Evolutionary conservation across 1,140 invertebrate genomes (phyloP), one percentile per base, ranked within the genome.

Genomic region (Vollenhovia emeryi): DNA sequence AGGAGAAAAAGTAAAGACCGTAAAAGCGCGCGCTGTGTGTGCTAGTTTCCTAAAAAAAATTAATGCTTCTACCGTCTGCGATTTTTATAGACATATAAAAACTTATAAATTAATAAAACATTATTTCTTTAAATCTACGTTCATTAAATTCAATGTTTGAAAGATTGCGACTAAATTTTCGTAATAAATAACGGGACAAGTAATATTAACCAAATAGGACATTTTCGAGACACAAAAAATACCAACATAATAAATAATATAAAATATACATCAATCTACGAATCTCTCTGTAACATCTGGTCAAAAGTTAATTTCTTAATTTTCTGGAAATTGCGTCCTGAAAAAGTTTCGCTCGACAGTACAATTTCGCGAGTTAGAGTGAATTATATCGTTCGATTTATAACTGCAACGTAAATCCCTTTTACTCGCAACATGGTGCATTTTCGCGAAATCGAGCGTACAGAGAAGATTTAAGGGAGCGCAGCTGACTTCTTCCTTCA

Each of bases 301-400:
- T 43, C 21, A 9, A n/a, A 36, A 27, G 1, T 43, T 45, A 71
- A 82, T 43, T 78, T 82, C 4, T 71, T 82, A 82, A 71, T 71
- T 59, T n/a, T 30, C n/a, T 30, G 24, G 8, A 59, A 82, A 24
- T 59, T 73, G 5, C 18, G 9, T 11, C 8, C 13, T 6, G 11
- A 33, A 43, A 57, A 71, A 43, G 40, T 82, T 11, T 57, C 7
- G 33, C 50, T 55, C 33, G 5, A 43, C 15, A 4, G n/a, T 82
- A 55, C 36, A 80, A 69, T 60, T 80, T 69, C 33, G 15, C 33
- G 18, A 45, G 33, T 43, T 13, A 21, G 11, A 71, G 27, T 73
- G 13, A 82, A 71, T 82, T 57, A 73, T 43, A n/a, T 57, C 50
- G 36, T 71, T 40, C 66, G 13, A 59, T 73, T 82, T 82, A 71